These are phyloP conservation scores for Drosophila mettleri DNA, from an alignment of 2,888 invertebrate species.

Conservation along the genomic window DNA sequence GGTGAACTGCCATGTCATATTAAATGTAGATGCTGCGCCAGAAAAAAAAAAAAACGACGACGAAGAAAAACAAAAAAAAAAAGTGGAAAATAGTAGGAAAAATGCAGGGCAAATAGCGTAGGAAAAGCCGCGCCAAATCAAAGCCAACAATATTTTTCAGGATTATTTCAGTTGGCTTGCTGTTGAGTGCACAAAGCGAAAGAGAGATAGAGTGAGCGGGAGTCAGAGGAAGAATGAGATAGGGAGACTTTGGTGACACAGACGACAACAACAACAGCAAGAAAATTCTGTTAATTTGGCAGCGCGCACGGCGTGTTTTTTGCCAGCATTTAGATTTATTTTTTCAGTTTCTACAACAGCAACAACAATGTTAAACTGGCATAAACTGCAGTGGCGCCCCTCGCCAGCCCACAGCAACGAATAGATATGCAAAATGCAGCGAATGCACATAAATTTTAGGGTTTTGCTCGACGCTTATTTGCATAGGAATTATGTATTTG, in stretches of 20 bases:
- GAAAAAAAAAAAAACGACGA: conserved; percentile 22
- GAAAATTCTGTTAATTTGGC: conserved; percentile 76
- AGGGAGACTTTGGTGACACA: conserved; percentile 23
- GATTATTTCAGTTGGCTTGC: conserved; percentile 77
- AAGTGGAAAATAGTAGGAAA: conserved; percentile 15
- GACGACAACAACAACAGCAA: conserved; percentile 36
- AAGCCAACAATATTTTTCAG: conserved; percentile 79
- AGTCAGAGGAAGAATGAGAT: neutral
- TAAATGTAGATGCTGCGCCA: conserved; percentile 52
- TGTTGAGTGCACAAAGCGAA: conserved; percentile 53
- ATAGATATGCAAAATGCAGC: conserved; percentile 74
- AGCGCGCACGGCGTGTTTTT: conserved; percentile 56
- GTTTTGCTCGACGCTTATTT: conserved; percentile 71
- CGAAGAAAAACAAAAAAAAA: conserved; percentile 20
- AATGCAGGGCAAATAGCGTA: conserved; percentile 19
- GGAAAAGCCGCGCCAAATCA: conserved; percentile 73
- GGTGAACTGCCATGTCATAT: conserved; percentile 72
- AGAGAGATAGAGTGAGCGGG: neutral
- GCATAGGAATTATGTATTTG: conserved; percentile 79
- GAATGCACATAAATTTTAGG: conserved; percentile 69
- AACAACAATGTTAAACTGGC: conserved; percentile 3
- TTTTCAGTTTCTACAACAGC: conserved; percentile 63
- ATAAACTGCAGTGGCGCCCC: conserved; percentile 14
- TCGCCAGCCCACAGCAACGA: neutral
- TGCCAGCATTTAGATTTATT: conserved; percentile 68